These are phyloP conservation scores for Antedon mediterranea DNA, from an alignment of 53 echinoderm and acorn worm species.

Conservation along the genomic window DNA sequence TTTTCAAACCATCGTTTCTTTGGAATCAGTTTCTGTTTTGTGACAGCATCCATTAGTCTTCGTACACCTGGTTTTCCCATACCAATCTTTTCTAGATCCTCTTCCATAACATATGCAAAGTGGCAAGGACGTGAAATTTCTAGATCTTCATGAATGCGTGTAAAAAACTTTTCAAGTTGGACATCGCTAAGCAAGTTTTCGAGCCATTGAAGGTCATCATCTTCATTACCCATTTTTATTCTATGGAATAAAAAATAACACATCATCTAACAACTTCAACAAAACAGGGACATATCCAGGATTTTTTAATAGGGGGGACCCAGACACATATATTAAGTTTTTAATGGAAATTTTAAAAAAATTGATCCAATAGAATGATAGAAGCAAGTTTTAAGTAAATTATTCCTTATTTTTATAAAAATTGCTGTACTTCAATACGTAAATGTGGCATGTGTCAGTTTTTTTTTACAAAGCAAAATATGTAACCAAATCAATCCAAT, in stretches of 20 bases:
- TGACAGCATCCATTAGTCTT: slow-evolving; percentile 65
- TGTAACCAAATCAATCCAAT: too few species aligned
- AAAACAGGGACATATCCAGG: too few species aligned
- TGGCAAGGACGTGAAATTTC: slow-evolving; percentile 71
- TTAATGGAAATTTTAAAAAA: too few species aligned
- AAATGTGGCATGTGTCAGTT: too few species aligned
- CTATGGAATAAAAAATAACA: not conserved
- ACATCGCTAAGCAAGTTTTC: slow-evolving; percentile 75
- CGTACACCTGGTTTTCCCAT: slow-evolving; percentile 80
- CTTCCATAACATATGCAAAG: slow-evolving; percentile 65
- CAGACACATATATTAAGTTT: too few species aligned
- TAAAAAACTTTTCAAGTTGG: slow-evolving; percentile 63
- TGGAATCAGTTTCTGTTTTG: slow-evolving; percentile 21
- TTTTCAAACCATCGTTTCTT: slow-evolving; percentile 25
- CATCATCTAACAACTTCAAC: too few species aligned
- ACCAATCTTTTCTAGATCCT: slow-evolving; percentile 83
- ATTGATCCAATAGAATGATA: too few species aligned
- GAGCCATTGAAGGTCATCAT: slow-evolving; percentile 58
- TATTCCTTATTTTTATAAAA: too few species aligned
- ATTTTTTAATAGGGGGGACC: too few species aligned
- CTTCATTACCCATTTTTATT: slow-evolving; percentile 14
- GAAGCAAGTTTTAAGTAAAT: too few species aligned
- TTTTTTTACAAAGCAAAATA: too few species aligned
- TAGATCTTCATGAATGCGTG: slow-evolving; percentile 53
- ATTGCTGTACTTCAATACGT: too few species aligned